Conservation (phyloP, 2,113 vertebrate genomes). For the Pseudois nayaur region DNA sequence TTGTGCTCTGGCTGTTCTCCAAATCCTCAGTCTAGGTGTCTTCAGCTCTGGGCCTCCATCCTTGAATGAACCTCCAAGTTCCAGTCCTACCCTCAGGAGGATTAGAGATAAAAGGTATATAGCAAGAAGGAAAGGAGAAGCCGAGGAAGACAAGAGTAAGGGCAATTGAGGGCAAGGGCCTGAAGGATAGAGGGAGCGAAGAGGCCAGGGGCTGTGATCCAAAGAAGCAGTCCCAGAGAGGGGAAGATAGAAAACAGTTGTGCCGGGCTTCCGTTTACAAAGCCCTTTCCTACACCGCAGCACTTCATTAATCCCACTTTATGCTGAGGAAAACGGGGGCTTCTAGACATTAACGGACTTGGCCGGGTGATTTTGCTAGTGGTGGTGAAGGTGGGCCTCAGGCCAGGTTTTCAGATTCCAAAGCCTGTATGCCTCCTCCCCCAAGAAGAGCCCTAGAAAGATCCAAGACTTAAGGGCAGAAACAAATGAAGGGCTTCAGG, state of each 20-base stretch:
- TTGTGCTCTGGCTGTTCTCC: not conserved
- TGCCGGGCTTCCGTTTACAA: slow-evolving; percentile 15
- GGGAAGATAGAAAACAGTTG: not conserved
- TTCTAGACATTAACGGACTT: not conserved
- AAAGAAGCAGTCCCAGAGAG: not conserved
- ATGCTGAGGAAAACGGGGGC: not conserved
- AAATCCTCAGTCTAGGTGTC: not conserved
- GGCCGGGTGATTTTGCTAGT: not conserved
- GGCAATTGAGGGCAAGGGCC: slow-evolving; percentile 28
- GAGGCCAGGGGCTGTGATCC: not conserved
- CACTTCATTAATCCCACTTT: not conserved
- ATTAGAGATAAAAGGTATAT: not conserved
- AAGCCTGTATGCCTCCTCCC: not conserved
- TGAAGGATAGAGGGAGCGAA: not conserved
- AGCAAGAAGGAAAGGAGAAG: not conserved
- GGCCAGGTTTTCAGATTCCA: not conserved
- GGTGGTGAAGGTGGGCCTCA: not conserved
- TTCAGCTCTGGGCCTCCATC: not conserved
- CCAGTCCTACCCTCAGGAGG: not conserved
- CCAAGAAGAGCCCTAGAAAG: not conserved
- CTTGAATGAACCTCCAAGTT: not conserved
- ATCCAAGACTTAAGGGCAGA: not conserved
- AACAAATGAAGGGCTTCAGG: not conserved
- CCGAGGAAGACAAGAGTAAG: not conserved
- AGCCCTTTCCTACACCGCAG: not conserved